phyloP scores from a whole-genome alignment of 2,888 invertebrate genomes.

The Tetrapedia diversipes region DNA sequence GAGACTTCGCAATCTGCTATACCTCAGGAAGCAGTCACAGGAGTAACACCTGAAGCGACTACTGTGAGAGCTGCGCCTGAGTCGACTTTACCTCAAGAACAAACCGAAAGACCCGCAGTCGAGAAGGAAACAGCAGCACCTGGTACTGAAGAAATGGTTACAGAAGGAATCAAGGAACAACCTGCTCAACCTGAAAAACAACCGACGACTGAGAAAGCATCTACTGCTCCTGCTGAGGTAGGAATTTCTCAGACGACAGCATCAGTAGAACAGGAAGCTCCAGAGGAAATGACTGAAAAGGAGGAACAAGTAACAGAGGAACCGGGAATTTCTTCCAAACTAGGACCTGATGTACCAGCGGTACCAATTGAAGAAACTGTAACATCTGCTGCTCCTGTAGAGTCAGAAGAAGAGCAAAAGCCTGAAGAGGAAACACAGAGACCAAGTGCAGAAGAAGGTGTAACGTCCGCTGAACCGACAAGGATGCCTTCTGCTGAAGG shows the following conservation, averaged over 20 bases:
- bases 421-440: constrained; percentile 45
- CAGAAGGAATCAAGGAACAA: constrained; percentile 41
- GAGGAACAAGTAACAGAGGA: constrained; percentile 55
- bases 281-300: constrained; percentile 41
- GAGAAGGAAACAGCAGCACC: constrained; percentile 29
- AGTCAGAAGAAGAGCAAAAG: constrained; percentile 31
- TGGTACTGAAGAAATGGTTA: constrained; percentile 38
- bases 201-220: constrained; percentile 41
- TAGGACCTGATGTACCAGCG: constrained; percentile 53
- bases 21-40: constrained; percentile 30
- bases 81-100: constrained; percentile 12
- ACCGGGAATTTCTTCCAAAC: constrained; percentile 48
- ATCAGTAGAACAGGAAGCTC: constrained; percentile 46
- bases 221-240: constrained; percentile 31
- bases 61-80: constrained; percentile 36
- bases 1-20: constrained; percentile 36
- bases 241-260: constrained; percentile 33
- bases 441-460: constrained; percentile 33
- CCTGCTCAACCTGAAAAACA: constrained; percentile 58
- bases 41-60: constrained; percentile 29
- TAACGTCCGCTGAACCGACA: constrained; percentile 12
- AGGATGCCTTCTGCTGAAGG: constrained; percentile 8
- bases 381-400: constrained; percentile 30
- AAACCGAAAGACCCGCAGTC: constrained; percentile 37
- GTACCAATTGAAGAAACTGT: constrained; percentile 49